These are phyloP conservation scores for Mesochorus sp. DNA, from an alignment of 2,888 invertebrate species.

Conservation along the genomic window DNA sequence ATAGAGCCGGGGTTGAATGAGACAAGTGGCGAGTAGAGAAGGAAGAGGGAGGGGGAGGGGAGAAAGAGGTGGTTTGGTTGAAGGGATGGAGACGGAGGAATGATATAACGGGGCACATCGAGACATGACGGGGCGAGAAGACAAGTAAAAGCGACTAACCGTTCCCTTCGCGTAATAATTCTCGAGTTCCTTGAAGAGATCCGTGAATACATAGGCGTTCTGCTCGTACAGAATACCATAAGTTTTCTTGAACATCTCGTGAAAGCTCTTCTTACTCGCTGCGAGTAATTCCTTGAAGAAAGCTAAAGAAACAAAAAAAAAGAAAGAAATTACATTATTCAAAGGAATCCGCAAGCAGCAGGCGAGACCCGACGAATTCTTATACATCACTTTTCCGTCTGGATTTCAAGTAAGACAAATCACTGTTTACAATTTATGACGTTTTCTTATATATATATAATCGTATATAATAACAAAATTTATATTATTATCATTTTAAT, in stretches of 20 bases:
- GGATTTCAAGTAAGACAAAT: no score
- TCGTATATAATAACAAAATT: no score
- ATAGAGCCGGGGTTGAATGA: not conserved
- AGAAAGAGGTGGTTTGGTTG: not conserved
- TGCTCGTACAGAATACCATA: slow-evolving; percentile 98
- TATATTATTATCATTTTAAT: no score
- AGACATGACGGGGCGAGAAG: not conserved
- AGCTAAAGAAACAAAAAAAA: slow-evolving; percentile 85
- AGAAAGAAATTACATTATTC: slow-evolving; percentile 39
- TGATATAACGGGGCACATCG: slow-evolving; percentile 12
- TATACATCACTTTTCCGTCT: not conserved
- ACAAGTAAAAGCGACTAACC: slow-evolving; percentile 70
- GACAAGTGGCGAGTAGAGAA: no score
- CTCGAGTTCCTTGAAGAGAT: slow-evolving; percentile 94
- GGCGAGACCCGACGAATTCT: slow-evolving; percentile 8
- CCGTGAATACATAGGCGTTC: slow-evolving; percentile 95
- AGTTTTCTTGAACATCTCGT: slow-evolving; percentile 97
- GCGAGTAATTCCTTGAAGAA: slow-evolving; percentile 93
- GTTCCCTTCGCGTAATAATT: slow-evolving; percentile 92
- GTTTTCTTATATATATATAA: no score
- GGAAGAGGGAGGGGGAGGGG: slow-evolving; percentile 11
- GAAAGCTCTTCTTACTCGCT: slow-evolving; percentile 93
- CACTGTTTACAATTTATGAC: no score
- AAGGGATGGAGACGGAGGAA: not conserved
- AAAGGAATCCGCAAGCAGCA: slow-evolving; percentile 14